Base-by-base conservation (phyloP, 2,797 vertebrate genomes). In the Spondyliosoma cantharus region DNA sequence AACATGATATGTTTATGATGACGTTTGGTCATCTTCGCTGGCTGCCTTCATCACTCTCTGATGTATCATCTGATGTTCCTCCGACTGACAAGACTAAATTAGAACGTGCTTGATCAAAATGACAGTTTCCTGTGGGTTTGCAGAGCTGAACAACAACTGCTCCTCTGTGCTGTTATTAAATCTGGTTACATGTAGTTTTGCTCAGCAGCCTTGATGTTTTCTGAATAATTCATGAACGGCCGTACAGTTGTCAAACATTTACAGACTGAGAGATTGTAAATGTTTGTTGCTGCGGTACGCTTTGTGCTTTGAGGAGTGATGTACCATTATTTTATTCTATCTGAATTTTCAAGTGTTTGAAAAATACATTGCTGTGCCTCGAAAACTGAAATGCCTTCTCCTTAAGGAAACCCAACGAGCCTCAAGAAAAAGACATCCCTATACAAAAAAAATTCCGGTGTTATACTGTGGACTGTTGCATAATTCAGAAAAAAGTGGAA, bases 211-310 rank as follows among this genome's bases (percentile, higher is more conserved):
- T 67, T 85, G 71, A 72, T 81, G 61, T 66, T 4, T 20, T 48
- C 71, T 84, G 81, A 87, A 90, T 89, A 78, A 87, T 86, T 82
- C 78, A 87, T 62, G 56, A 27, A 27, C 81, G 13, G 0, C 42
- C 48, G 50, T 29, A 29, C 27, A 71, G 57, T 64, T 58, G 24
- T 65, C 54, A 32, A 65, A 81, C 71, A 61, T 86, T 86, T 80
- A 37, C 86, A 78, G 65, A 67, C 46, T 74, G 71, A 85, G 25
- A 76, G 72, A 86, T 68, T 78, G 45, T 32, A 67, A 81, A 78
- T 78, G 49, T 68, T 70, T 65, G 56, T 56, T 13, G 2, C 32
- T 52, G 57, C 67, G 71, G 62, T 80, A 77, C 52, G 61, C 29
- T 52, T 5, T 84, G 74, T 71, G 84, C 79, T 76, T 24, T 37